phyloP scores from a whole-genome alignment of 2,888 invertebrate genomes.

The Parnassius glacialis region DNA sequence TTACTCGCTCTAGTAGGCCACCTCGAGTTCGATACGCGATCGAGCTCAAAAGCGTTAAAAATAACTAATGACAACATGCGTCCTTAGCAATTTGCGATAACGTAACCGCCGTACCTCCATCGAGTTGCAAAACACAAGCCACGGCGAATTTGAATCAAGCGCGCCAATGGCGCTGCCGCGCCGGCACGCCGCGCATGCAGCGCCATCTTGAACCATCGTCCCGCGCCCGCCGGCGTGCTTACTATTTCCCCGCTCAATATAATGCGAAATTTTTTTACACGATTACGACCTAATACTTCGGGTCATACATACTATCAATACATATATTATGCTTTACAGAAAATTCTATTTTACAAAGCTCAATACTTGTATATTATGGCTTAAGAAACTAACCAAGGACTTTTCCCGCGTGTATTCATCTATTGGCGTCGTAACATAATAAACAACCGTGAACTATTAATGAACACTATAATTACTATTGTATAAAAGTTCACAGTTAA shows the following conservation, averaged over 20 bases:
- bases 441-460: conserved; percentile 47
- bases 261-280: conserved; percentile 20
- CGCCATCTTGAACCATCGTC: conserved; percentile 72
- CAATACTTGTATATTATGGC: too few relatives aligned
- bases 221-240: conserved; percentile 67
- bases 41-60: conserved; percentile 65
- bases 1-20: conserved; percentile 55
- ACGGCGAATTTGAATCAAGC: conserved; percentile 65
- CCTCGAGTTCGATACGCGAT: conserved; percentile 30
- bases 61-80: conserved; percentile 76
- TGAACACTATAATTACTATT: conserved; percentile 36
- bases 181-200: conserved; percentile 75
- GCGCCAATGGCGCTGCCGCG: conserved; percentile 64
- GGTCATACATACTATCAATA: too few relatives aligned
- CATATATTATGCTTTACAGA: too few relatives aligned
- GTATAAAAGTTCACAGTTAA: conserved; percentile 25
- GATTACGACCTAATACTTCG: not conserved
- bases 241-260: conserved; percentile 37
- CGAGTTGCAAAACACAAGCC: conserved; percentile 70
- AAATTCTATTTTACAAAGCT: too few relatives aligned
- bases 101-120: conserved; percentile 56
- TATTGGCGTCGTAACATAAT: conserved; percentile 53
- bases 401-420: conserved; percentile 67
- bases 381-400: conserved; percentile 19
- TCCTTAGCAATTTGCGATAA: conserved; percentile 65